Conservation (phyloP, 1,140 invertebrate species). For the Araneus ventricosus region DNA sequence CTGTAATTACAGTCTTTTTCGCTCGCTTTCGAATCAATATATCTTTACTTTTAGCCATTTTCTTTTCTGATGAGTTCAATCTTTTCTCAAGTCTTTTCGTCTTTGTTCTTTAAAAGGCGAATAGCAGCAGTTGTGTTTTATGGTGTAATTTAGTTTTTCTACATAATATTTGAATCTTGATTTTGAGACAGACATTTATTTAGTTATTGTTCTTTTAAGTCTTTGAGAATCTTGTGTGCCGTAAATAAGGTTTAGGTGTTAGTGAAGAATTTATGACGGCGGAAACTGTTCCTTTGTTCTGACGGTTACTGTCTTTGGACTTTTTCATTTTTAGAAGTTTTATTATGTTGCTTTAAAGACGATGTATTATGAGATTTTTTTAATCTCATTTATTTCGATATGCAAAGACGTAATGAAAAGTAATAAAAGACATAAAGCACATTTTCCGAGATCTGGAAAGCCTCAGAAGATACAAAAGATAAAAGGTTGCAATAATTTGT, state of each 20-base stretch:
- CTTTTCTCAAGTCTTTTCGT: not conserved
- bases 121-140: constrained; percentile 8
- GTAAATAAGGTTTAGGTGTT: constrained; percentile 34
- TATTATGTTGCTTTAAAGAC: not conserved
- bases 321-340: not conserved
- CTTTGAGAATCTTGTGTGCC: not conserved
- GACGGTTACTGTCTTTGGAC: not conserved
- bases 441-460: not conserved
- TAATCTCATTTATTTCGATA: not conserved
- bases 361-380: not conserved
- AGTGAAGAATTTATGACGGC: not conserved
- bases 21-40: not conserved
- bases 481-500: not conserved
- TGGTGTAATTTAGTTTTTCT: constrained; percentile 34
- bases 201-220: constrained; percentile 4
- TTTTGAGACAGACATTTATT: not conserved
- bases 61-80: not conserved
- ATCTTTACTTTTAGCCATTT: not conserved
- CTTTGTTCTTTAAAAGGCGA: not conserved
- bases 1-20: constrained; percentile 46
- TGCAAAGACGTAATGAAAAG: not conserved
- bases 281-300: constrained; percentile 16
- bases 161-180: not conserved
- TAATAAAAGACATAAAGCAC: not conserved
- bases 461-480: not conserved